Base-by-base conservation (phyloP, 1,140 invertebrate species). In the Tetraneura akinire region DNA sequence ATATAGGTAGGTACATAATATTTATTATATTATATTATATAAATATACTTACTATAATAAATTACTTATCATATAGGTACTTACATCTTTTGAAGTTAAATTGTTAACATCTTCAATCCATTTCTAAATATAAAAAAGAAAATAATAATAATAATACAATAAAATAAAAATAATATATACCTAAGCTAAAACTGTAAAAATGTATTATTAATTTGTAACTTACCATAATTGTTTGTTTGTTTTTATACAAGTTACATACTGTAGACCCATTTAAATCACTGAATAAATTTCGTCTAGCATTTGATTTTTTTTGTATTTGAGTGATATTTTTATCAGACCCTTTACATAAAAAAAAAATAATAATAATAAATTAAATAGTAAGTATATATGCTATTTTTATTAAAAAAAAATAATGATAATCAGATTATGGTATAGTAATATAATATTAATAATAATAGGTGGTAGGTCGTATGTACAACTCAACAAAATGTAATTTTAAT, bases 111-210 rank as follows among this genome's bases (percentile, higher is more conserved):
- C 51, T 53, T 53, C 51, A 53, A 53, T n/a, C 51, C 51, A 53
- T 53, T 53, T n/a, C 51, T 53, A 53, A 53, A 53, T n/a, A 53
- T n/a, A 53, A 53, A 53, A 53, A 53, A 53, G 8, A 53, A n/a
- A n/a, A 53, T n/a, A 53, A n/a, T 53, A 9, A 53, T 21, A 21
- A n/a, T 6, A n/a, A n/a, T n/a, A n/a, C n/a, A n/a, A n/a, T n/a
- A n/a, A n/a, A n/a, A n/a, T n/a, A n/a, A n/a, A n/a, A 9, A n/a
- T 53, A 53, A 53, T 0, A 9, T n/a, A n/a, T n/a, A n/a, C n/a
- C n/a, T n/a, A n/a, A n/a, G 18, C 18, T 53, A n/a, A 53, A 53
- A n/a, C 6, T 11, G 47, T 3, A 49, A 16, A 49, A 4, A 18
- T 49, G 18, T 49, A n/a, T 53, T 53, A 21, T 53, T n/a, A 53